Conservation (phyloP, 2,797 vertebrate genomes). For the Amphiprion clarkii region DNA sequence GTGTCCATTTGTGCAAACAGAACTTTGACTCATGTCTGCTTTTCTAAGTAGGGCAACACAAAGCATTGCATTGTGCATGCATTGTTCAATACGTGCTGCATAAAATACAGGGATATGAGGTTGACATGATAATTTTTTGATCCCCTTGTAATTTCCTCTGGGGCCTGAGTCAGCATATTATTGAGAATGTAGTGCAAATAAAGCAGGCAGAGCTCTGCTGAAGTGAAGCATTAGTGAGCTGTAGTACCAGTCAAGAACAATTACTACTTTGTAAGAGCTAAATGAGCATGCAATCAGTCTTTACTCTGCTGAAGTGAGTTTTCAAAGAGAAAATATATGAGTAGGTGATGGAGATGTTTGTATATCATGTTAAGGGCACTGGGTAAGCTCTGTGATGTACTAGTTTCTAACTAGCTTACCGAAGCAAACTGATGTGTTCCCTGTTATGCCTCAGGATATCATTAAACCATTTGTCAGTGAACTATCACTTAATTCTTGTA, state of each 20-base stretch:
- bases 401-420: conserved; percentile 19
- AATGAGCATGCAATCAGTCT: conserved; percentile 41
- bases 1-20: not conserved
- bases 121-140: conserved; percentile 43
- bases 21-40: conserved; percentile 23
- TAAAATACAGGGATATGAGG: conserved; percentile 32
- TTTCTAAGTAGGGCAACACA: conserved; percentile 36
- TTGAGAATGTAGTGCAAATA: conserved; percentile 35
- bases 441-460: not conserved
- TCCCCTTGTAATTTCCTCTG: conserved; percentile 52
- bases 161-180: conserved; percentile 57
- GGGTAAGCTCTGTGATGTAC: conserved; percentile 5
- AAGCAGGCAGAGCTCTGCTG: conserved; percentile 35
- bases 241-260: conserved; percentile 18
- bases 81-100: conserved; percentile 35
- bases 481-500: not conserved
- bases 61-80: conserved; percentile 42
- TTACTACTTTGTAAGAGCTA: conserved; percentile 31
- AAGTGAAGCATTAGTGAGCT: conserved; percentile 46
- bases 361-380: conserved; percentile 10
- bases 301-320: conserved; percentile 35
- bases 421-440: not conserved
- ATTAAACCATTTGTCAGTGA: conserved; percentile 16
- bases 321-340: conserved; percentile 32
- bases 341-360: conserved; percentile 29